phyloP scores from a whole-genome alignment of 2,888 invertebrate species.

The Aphelenchoides bicaudatus region DNA sequence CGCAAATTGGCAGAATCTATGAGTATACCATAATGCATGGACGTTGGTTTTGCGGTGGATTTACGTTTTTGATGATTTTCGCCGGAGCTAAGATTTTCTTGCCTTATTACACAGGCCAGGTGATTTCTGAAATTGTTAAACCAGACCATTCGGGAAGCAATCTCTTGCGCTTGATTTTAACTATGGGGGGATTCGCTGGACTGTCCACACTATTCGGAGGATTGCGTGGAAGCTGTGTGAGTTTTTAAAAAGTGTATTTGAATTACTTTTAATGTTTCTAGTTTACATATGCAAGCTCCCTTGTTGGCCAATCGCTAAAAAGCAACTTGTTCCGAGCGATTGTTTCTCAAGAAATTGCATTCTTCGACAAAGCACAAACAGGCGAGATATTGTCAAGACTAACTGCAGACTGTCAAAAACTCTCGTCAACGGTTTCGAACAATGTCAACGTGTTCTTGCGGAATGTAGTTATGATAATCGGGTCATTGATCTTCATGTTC shows the following conservation, averaged over 20 bases:
- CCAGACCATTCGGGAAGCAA: slow-evolving; percentile 10
- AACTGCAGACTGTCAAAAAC: slow-evolving; percentile 63
- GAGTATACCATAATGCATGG: no score
- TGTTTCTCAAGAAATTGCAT: slow-evolving; percentile 61
- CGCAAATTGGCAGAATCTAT: no score
- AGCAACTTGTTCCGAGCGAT: slow-evolving; percentile 60
- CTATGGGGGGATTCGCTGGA: slow-evolving; percentile 32
- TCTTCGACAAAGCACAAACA: slow-evolving; percentile 61
- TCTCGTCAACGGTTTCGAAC: slow-evolving; percentile 58
- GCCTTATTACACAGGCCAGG: slow-evolving; percentile 53
- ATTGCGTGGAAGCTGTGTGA: background rate
- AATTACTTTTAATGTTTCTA: slow-evolving; percentile 60
- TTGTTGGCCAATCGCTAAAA: slow-evolving; percentile 58
- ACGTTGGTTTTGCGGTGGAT: slow-evolving; percentile 50
- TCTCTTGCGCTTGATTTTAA: slow-evolving; percentile 34
- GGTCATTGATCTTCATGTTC: slow-evolving; percentile 62
- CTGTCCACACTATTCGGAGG: background rate
- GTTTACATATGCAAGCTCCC: slow-evolving; percentile 59
- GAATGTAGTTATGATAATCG: slow-evolving; percentile 60
- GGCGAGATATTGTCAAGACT: slow-evolving; percentile 62
- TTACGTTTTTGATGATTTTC: slow-evolving; percentile 50
- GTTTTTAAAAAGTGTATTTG: slow-evolving; percentile 50
- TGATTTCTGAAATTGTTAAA: slow-evolving; percentile 53
- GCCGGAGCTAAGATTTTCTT: slow-evolving; percentile 58
- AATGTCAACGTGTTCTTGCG: slow-evolving; percentile 62